phyloP scores from a whole-genome alignment of 2,888 invertebrate species.

The Drosophila yooni region DNA sequence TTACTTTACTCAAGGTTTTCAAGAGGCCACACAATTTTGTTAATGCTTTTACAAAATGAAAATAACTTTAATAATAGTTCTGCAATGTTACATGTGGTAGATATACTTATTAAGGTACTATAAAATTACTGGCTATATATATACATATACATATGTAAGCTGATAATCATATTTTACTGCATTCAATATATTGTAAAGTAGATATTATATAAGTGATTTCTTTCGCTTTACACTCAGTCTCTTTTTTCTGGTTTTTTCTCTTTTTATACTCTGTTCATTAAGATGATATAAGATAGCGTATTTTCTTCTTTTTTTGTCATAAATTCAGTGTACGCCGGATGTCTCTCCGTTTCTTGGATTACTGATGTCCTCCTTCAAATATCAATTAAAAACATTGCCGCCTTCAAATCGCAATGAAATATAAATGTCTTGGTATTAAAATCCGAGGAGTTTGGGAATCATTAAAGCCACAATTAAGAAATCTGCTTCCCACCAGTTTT shows the following conservation, averaged over 20 bases:
- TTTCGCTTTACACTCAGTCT: conserved; percentile 2
- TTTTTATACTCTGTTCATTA: background rate
- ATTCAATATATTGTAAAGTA: background rate
- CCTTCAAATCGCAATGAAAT: background rate
- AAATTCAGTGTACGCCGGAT: background rate
- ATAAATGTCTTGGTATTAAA: background rate
- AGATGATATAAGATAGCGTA: background rate
- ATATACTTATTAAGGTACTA: conserved; percentile 3
- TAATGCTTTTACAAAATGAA: background rate
- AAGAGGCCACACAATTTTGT: background rate
- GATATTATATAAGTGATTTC: background rate
- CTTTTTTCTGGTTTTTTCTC: background rate
- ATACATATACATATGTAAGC: background rate
- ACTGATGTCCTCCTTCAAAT: background rate
- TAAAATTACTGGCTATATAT: background rate
- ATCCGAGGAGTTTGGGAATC: background rate
- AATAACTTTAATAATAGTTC: background rate
- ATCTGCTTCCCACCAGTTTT: background rate
- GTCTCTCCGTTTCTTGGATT: background rate
- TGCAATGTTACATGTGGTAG: background rate
- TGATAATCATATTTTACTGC: conserved; percentile 1
- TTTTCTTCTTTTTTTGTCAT: background rate
- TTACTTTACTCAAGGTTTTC: background rate
- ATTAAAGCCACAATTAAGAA: background rate
- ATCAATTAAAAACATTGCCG: background rate